These are phyloP conservation scores for Sabellastarte sp. DNA, from an alignment of 2,888 invertebrate genomes.

Conservation along the genomic window DNA sequence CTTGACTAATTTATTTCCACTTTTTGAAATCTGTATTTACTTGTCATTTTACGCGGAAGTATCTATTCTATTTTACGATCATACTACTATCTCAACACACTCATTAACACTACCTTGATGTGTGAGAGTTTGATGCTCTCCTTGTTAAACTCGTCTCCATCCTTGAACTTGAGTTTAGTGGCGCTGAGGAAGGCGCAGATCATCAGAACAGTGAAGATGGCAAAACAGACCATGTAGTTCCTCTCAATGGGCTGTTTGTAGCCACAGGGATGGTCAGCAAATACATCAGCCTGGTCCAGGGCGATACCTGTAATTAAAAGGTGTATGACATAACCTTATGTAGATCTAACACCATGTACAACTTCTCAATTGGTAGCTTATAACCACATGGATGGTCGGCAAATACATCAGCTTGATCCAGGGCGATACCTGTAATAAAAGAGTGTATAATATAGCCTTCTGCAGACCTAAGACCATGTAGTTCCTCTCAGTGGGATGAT, in stretches of 20 bases:
- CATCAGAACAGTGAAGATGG: conserved; percentile 95
- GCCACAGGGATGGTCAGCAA: conserved; percentile 86
- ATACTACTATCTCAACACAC: too few species aligned
- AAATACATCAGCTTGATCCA: conserved; percentile 96
- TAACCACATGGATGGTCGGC: conserved; percentile 82
- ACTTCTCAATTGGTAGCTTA: conserved; percentile 82
- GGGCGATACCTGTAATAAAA: conserved; percentile 78
- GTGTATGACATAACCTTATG: too few species aligned
- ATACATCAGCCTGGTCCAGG: conserved; percentile 93
- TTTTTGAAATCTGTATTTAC: too few species aligned
- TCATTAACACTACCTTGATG: too few species aligned
- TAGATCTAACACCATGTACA: conserved; percentile 99
- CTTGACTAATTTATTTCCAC: too few species aligned
- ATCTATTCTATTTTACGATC: too few species aligned
- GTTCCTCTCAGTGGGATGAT: conserved; percentile 84
- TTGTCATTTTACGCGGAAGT: too few species aligned
- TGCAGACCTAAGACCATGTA: too few species aligned
- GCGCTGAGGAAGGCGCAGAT: conserved; percentile 89
- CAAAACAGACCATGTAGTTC: conserved; percentile 98
- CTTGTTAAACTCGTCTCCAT: conserved; percentile 5
- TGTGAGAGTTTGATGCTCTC: neutral
- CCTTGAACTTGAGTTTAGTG: conserved; percentile 73
- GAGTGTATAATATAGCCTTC: too few species aligned
- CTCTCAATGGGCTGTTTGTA: conserved; percentile 78
- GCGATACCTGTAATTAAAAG: too few species aligned